Evolutionary conservation across 2,797 vertebrate species (phyloP), one percentile per base, ranked within the genome.

Genomic region (Busarellus nigricollis): DNA sequence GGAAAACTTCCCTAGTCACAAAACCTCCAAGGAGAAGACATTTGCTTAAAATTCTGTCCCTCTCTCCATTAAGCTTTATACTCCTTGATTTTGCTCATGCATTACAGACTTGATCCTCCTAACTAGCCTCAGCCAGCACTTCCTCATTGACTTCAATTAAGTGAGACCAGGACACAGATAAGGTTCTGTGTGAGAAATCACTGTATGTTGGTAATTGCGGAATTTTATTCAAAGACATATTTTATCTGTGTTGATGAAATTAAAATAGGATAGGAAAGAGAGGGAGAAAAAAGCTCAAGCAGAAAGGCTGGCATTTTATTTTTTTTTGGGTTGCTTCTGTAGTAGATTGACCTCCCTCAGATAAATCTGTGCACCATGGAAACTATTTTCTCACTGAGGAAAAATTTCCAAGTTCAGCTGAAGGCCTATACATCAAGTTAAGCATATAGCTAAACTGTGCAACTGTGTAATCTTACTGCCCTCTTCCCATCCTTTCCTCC

Each of bases 331-430:
- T 93, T 94, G 71, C 69, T 93, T 90, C 94, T 90, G 57, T 95
- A 85, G 88, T 94, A 87, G 63, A 92, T 77, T 97, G 94, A 96
- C 95, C 96, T 97, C 90, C 93, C 74, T 97, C 93, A 96, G 89
- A 96, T 95, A 96, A 97, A 97, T 97, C 94, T 93, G 59, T 89
- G 81, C 83, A 93, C 96, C 80, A 94, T 94, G 96, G 97, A 96
- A 96, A 95, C 96, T 97, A 74, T 95, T 92, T 97, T 93, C 95
- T 97, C 95, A 95, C 93, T 13, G 52, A 85, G 81, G 69, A 97
- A 97, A 97, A 96, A 95, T 96, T 96, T 95, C 83, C 71, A 93
- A 93, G 95, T 97, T 96, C 92, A 89, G 49, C 83, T 81, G 94
- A 71, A 87, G 84, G 88, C 93, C 87, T 96, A 94, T 96, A 91